Conservation (phyloP, 2,113 vertebrate species). For the Physeter macrocephalus region DNA sequence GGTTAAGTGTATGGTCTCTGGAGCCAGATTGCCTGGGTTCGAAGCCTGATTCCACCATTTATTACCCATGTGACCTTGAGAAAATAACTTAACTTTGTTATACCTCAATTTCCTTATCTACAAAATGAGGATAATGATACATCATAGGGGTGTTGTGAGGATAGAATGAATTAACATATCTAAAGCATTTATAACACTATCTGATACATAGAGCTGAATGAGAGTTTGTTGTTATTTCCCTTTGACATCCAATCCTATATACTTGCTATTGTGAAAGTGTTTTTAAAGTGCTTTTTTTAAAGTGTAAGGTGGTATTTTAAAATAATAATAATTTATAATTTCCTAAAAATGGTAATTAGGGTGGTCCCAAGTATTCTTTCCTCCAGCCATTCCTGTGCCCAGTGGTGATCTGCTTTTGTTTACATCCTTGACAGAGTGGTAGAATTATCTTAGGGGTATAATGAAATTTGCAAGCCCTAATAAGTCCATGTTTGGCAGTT, state of each 20-base stretch:
- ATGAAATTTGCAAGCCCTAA: not conserved
- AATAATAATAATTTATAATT: not conserved
- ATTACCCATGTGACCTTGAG: not conserved
- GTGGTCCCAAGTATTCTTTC: not conserved
- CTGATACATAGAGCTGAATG: not conserved
- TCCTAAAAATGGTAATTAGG: not conserved
- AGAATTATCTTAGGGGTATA: not conserved
- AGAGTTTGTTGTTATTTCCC: not conserved
- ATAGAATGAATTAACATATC: not conserved
- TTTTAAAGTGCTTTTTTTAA: not conserved
- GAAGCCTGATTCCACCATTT: not conserved
- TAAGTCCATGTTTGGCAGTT: not conserved
- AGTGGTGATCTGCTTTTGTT: not conserved
- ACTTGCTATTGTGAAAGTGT: not conserved
- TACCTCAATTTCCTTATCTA: not conserved
- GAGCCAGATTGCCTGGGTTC: not conserved
- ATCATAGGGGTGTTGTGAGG: not conserved
- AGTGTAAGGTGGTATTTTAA: not conserved
- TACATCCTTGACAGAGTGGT: not conserved
- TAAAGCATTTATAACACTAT: not conserved
- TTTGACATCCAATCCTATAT: not conserved
- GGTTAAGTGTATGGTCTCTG: not conserved
- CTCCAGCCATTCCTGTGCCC: not conserved
- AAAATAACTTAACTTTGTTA: not conserved
- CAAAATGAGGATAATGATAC: not conserved